Base-by-base conservation (phyloP, 2,888 invertebrate species). In the Pseudococcus jackbeardsleyi region DNA sequence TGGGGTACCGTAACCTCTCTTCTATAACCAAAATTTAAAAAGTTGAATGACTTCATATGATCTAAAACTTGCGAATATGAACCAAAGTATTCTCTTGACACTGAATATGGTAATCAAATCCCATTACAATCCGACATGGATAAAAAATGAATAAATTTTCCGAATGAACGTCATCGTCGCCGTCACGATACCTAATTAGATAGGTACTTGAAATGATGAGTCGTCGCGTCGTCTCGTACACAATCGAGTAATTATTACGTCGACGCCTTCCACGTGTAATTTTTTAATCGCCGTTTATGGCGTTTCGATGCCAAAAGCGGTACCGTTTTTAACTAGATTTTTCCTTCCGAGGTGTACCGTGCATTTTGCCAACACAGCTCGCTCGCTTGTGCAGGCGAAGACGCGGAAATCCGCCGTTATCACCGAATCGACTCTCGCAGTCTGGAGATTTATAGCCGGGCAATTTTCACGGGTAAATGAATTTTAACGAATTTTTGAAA, bases 401-500 rank as follows among this genome's bases (percentile, higher is more conserved):
- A 64, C 64, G 64, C 64, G 64, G 64, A 64, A 64, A 64, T 64
- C 64, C 64, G 64, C 64, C 64, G 64, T 64, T 64, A 64, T 64
- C 64, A 33, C 72, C 12, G 72, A 33, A 17, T 33, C 26, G 33
- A 33, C 72, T 72, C 72, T 72, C 72, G 72, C 72, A 39, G 72
- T 33, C 72, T 72, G 72, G 5, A 39, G 26, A 26, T 72, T 72
- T 72, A 72, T 72, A 26, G 26, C 33, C 72, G 72, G 72, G 39
- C 72, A 39, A 72, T 33, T 72, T 72, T 72, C 72, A 72, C 72
- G 72, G 72, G 33, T 72, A 72, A 72, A 72, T 33, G 72, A 72
- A 72, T 72, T 64, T 64, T 64, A 22, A 72, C 33, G 72, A 72
- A 72, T 72, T 72, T 22, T 26, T 2, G 15, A 72, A 72, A 15